phyloP scores from a whole-genome alignment of 2,113 vertebrate genomes.

The Craseonycteris thonglongyai region DNA sequence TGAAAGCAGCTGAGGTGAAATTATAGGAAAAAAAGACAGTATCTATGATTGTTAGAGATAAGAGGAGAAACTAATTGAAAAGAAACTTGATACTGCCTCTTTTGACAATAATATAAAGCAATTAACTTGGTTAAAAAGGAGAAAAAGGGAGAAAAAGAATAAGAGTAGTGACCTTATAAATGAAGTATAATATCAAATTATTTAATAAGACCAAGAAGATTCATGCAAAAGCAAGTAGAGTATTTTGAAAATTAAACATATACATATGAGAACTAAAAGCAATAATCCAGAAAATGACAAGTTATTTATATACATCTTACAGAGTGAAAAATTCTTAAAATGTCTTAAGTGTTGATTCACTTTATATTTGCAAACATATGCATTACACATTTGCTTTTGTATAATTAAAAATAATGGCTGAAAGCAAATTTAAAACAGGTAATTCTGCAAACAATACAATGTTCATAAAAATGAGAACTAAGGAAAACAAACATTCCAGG shows the following conservation, averaged over 20 bases:
- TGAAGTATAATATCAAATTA: not conserved
- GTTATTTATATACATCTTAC: not conserved
- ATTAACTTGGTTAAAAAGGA: not conserved
- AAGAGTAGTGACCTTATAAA: not conserved
- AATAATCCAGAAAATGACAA: not conserved
- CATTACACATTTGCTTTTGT: not conserved
- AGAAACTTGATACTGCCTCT: not conserved
- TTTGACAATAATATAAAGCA: not conserved
- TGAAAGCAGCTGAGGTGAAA: not conserved
- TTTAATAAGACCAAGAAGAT: not conserved
- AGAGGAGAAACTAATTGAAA: not conserved
- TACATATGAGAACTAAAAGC: not conserved
- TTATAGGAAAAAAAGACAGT: not conserved
- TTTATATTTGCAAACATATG: not conserved
- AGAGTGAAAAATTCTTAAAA: not conserved
- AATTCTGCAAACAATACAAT: not conserved
- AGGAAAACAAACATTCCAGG: not conserved
- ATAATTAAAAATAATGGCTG: not conserved
- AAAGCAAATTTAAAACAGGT: slow-evolving; percentile 23
- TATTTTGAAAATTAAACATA: not conserved
- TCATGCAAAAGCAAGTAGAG: not conserved
- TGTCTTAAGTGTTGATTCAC: not conserved
- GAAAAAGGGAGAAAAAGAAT: not conserved
- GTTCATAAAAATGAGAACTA: not conserved
- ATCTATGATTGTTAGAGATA: not conserved